Evolutionary conservation across 2,113 vertebrate species (phyloP).

Genomic region (Dicentrarchus labrax): DNA sequence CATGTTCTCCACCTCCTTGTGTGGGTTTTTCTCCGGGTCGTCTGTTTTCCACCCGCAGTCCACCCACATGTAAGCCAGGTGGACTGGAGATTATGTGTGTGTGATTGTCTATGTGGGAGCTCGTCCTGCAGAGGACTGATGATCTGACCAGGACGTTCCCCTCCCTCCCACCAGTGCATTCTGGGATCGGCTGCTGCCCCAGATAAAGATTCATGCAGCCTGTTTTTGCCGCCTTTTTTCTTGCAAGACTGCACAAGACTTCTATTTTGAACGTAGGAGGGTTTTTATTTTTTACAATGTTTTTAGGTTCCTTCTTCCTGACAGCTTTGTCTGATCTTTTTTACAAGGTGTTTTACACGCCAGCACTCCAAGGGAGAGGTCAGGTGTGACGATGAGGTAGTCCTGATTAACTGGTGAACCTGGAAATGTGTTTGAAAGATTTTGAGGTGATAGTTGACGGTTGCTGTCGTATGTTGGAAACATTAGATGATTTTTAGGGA

Average conservation of each 20-base stretch:
- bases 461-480: neutral
- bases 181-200: conserved; percentile 38
- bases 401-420: conserved; percentile 51
- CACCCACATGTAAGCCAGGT: conserved; percentile 72
- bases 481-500: conserved; percentile 12
- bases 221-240: conserved; percentile 40
- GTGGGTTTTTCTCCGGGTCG: conserved; percentile 56
- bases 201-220: conserved; percentile 21
- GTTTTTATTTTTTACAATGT: conserved; percentile 35
- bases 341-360: conserved; percentile 66
- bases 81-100: conserved; percentile 59
- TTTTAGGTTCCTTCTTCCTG: conserved; percentile 37
- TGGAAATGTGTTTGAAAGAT: conserved; percentile 31
- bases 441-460: neutral
- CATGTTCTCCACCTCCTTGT: conserved; percentile 59
- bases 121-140: conserved; percentile 51
- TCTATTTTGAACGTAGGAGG: conserved; percentile 53
- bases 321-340: conserved; percentile 68
- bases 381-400: conserved; percentile 54
- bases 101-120: conserved; percentile 13
- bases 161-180: conserved; percentile 39
- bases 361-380: conserved; percentile 42
- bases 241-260: conserved; percentile 33
- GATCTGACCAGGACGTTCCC: conserved; percentile 56
- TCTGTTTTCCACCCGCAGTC: conserved; percentile 69